phyloP scores from a whole-genome alignment of 2,797 vertebrate genomes.

The Hydrocynus forskahlii region DNA sequence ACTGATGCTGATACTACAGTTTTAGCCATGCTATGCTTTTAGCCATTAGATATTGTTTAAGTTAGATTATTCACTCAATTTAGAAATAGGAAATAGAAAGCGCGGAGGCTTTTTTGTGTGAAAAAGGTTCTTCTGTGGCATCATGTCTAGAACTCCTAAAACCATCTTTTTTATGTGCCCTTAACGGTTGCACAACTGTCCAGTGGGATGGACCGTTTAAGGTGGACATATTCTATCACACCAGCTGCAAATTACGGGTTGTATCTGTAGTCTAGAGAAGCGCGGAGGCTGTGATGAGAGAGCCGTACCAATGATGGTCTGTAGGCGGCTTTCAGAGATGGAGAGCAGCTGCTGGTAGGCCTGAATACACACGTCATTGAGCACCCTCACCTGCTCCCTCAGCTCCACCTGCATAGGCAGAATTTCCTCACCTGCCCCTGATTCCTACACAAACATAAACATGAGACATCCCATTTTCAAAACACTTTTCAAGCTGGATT shows the following conservation, averaged over 20 bases:
- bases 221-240: not conserved
- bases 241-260: not conserved
- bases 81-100: too few relatives aligned
- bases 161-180: too few relatives aligned
- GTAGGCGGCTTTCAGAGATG: slow-evolving; percentile 73
- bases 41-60: too few relatives aligned
- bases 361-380: slow-evolving; percentile 80
- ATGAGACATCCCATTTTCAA: not conserved
- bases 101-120: too few relatives aligned
- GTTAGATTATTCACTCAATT: too few relatives aligned
- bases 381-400: slow-evolving; percentile 64
- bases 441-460: slow-evolving; percentile 44
- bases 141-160: too few relatives aligned
- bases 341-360: slow-evolving; percentile 84
- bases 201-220: too few relatives aligned
- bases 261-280: not conserved
- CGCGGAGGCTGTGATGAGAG: not conserved
- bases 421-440: slow-evolving; percentile 61
- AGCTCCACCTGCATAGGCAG: slow-evolving; percentile 66
- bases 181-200: not conserved
- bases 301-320: slow-evolving; percentile 76
- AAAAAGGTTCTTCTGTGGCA: too few relatives aligned
- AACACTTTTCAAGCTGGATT: not conserved
- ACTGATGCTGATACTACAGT: too few relatives aligned
- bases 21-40: too few relatives aligned